Evolutionary conservation across 2,888 invertebrate genomes (phyloP), one percentile per base, ranked within the genome.

Genomic region (Thera obeliscata): DNA sequence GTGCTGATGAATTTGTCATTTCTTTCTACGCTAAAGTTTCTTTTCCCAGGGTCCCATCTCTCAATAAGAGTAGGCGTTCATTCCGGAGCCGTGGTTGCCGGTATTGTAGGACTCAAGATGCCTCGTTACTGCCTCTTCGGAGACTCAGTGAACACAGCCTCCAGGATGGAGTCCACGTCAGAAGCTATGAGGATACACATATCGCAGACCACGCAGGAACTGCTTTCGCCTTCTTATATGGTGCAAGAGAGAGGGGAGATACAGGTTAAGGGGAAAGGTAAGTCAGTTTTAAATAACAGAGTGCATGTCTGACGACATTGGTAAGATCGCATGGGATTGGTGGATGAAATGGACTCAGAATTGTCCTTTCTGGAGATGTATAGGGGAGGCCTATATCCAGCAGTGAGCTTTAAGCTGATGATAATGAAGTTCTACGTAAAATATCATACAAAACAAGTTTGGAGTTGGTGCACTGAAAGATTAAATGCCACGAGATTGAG

Each of bases 121-220:
- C 98, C 98, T 0, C 91, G 96, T 49, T 97, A 96, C 87, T 97
- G 97, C 78, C 94, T 97, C 0, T 98, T 98, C 81, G 98, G 98
- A 0, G 98, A 98, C 82, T 97, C 97, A 0, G 98, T 98, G 0
- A 98, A 98, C 82, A 98, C 97, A 0, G 98, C 98, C 0, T 97
- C 98, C 0, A 94, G 98, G 46, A 98, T 99, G 98, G 98, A 98
- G 85, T 97, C 98, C 0, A 98, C 98, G 0, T 97, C 98, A 70
- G 96, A 97, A 81, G 96, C 98, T 0, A 98, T 98, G 97, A 97
- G 97, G 87, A 97, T 99, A 70, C 99, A 99, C 86, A 97, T 99
- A 80, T 98, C 99, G 2, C 96, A 98, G 86, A 96, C 97, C 0
- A 98, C 98, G 0, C 95, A 95, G 80, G 95, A 97, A 75, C 91